Evolutionary conservation across 2,113 vertebrate genomes (phyloP).

Genomic region (Noctilio leporinus): DNA sequence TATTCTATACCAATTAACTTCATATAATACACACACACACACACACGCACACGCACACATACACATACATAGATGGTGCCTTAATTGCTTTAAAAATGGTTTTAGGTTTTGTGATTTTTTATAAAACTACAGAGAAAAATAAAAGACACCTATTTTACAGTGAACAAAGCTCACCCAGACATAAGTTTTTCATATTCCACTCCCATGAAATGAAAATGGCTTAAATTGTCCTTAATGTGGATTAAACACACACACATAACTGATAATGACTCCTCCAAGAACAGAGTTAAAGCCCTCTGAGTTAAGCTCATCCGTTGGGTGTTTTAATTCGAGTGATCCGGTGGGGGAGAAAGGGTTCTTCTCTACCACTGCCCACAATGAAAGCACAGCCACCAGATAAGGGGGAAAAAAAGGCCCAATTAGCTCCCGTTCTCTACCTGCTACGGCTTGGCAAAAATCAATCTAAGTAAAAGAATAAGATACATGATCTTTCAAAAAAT

Average conservation of each 20-base stretch:
- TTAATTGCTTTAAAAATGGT: not conserved
- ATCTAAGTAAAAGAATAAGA: not conserved
- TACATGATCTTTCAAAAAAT: not conserved
- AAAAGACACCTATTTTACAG: slow-evolving; percentile 59
- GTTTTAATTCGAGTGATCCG: not conserved
- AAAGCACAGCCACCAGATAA: not conserved
- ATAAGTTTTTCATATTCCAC: not conserved
- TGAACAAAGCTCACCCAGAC: not conserved
- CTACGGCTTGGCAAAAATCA: not conserved
- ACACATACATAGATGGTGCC: not conserved
- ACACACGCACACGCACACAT: not conserved
- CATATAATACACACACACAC: not conserved
- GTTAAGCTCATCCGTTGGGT: not conserved
- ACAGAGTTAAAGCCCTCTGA: not conserved
- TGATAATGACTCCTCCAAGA: not conserved
- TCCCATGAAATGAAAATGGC: not conserved
- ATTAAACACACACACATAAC: not conserved
- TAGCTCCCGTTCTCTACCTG: not conserved
- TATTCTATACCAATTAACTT: slow-evolving; percentile 14
- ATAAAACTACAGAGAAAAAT: slow-evolving; percentile 34
- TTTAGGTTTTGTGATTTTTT: slow-evolving; percentile 7
- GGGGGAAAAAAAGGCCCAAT: not conserved
- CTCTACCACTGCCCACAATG: not conserved
- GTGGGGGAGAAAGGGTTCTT: not conserved
- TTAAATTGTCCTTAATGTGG: not conserved